Percentiles rank a stretch among this genome's conserved stretches.
These are phyloP conservation scores for Ethmia dodecea DNA, from an alignment of 2,888 invertebrate genomes.

Conservation along the genomic window DNA sequence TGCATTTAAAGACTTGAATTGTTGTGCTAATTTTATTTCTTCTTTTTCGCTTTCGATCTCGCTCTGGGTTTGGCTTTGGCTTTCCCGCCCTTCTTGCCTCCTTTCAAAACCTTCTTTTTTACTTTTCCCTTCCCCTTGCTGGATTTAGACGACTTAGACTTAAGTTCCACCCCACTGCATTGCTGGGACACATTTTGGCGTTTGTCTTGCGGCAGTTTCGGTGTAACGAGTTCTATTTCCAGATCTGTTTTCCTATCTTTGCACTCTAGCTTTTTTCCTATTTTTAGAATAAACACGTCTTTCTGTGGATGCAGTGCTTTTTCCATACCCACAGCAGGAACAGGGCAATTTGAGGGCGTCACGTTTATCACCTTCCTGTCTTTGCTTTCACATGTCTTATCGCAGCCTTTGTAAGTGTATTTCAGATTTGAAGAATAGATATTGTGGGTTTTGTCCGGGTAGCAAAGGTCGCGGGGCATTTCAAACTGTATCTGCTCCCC, in stretches of 20 bases:
- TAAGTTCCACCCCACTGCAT: constrained; percentile 33
- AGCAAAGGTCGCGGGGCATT: constrained; percentile 43
- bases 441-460: constrained; percentile 36
- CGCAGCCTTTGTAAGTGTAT: constrained; percentile 49
- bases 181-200: constrained; percentile 43
- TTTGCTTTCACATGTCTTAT: constrained; percentile 33
- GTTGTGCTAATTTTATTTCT: too few relatives aligned
- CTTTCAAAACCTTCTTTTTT: constrained; percentile 21
- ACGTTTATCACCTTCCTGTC: constrained; percentile 49
- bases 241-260: constrained; percentile 66
- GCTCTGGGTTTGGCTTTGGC: too few relatives aligned
- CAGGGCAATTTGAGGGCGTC: constrained; percentile 59
- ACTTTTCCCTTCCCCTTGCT: constrained; percentile 24
- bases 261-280: constrained; percentile 65
- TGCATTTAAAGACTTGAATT: too few relatives aligned
- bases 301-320: constrained; percentile 53
- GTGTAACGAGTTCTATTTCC: constrained; percentile 66
- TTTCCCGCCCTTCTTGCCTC: constrained; percentile 23
- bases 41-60: too few relatives aligned
- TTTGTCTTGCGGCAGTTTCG: constrained; percentile 45
- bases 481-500: constrained; percentile 68
- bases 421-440: constrained; percentile 53
- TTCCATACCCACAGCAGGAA: constrained; percentile 56
- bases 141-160: constrained; percentile 23
- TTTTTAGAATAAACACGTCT: constrained; percentile 68